These are phyloP conservation scores for Neomicropteryx cornuta DNA, from an alignment of 1,140 invertebrate species.

Conservation along the genomic window DNA sequence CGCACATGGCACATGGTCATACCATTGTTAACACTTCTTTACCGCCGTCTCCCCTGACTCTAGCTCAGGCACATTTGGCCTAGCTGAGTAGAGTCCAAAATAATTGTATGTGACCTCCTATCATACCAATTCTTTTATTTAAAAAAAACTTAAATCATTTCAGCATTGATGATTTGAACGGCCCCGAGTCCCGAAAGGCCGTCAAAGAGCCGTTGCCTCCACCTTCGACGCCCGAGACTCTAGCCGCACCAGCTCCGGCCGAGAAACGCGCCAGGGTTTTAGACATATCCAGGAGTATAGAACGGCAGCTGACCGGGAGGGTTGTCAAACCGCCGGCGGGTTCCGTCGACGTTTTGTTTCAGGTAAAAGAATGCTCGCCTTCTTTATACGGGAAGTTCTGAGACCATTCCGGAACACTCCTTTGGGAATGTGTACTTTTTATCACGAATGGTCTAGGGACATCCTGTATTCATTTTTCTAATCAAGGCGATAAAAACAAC, in stretches of 20 bases:
- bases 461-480: too few species aligned
- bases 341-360: conserved; percentile 29
- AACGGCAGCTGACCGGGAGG: conserved; percentile 7
- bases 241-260: conserved; percentile 11
- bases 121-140: conserved; percentile 3
- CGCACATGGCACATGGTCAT: conserved; percentile 1
- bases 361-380: too few species aligned
- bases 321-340: conserved; percentile 19
- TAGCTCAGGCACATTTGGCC: too few species aligned
- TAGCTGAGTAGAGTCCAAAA: too few species aligned
- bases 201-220: too few species aligned
- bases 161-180: conserved; percentile 19
- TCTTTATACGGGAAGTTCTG: too few species aligned
- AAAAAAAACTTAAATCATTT: conserved; percentile 5
- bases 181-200: conserved; percentile 5
- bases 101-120: conserved; percentile 1
- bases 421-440: too few species aligned
- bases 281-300: conserved; percentile 11
- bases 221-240: conserved; percentile 5
- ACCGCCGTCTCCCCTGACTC: too few species aligned
- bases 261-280: conserved; percentile 13
- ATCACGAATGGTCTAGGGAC: too few species aligned
- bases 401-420: too few species aligned
- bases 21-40: conserved; percentile 4
- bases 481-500: too few species aligned